Conservation (phyloP, 2,888 invertebrate species). For the Isotomurus palustris region DNA sequence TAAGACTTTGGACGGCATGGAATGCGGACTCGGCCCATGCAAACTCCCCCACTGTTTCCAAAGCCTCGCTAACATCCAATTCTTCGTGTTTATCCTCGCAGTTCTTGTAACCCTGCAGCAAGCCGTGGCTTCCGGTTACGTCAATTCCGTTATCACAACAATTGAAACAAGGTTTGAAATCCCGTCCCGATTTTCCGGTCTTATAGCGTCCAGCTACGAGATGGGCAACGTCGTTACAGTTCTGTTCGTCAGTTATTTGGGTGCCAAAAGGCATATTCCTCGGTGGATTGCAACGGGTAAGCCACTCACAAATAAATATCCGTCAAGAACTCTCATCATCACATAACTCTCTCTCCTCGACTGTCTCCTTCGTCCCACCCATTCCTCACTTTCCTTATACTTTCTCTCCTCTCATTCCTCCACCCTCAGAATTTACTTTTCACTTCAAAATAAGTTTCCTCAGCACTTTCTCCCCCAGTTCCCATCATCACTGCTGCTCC, state of each 20-base stretch:
- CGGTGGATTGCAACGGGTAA: conserved; percentile 89
- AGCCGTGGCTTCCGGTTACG: conserved; percentile 84
- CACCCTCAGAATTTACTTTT: too few relatives aligned
- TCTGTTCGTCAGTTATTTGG: conserved; percentile 91
- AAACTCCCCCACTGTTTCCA: conserved; percentile 74
- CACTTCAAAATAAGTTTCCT: too few relatives aligned
- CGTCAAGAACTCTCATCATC: background rate
- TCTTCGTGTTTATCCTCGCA: conserved; percentile 82
- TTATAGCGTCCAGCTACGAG: conserved; percentile 91
- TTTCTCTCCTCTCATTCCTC: too few relatives aligned
- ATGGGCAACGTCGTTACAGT: conserved; percentile 93
- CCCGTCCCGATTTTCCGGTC: conserved; percentile 85
- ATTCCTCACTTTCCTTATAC: too few relatives aligned
- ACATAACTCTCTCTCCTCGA: background rate
- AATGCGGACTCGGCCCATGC: conserved; percentile 83
- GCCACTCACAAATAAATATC: conserved; percentile 46
- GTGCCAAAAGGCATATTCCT: conserved; percentile 85
- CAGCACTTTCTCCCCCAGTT: too few relatives aligned
- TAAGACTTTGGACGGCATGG: conserved; percentile 59
- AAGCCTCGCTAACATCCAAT: conserved; percentile 78
- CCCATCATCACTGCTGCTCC: too few relatives aligned
- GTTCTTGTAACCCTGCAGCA: conserved; percentile 86
- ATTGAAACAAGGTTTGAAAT: conserved; percentile 90
- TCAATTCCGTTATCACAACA: conserved; percentile 92
- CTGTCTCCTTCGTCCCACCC: too few relatives aligned